Conservation (phyloP, 1,140 invertebrate species). For the Thereuonema tuberculata region DNA sequence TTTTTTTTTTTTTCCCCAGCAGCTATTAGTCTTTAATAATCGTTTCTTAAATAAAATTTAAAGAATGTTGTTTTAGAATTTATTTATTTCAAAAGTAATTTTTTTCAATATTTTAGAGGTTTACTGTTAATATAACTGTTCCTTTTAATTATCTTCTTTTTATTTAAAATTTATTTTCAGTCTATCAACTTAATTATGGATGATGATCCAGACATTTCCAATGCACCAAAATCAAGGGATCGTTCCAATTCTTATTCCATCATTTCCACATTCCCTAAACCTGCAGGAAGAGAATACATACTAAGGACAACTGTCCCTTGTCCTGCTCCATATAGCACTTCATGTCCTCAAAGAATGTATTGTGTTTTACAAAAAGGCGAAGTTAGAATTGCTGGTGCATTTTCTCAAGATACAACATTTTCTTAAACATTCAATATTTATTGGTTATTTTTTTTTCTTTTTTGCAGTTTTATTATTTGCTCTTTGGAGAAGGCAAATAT, state of each 20-base stretch:
- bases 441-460: no score
- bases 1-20: constrained; percentile 1
- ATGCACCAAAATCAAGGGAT: background rate
- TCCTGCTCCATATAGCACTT: constrained; percentile 44
- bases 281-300: constrained; percentile 50
- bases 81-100: background rate
- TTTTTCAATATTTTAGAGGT: background rate
- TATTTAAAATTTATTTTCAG: constrained; percentile 1
- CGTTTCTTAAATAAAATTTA: no score
- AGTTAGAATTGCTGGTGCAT: constrained; percentile 51
- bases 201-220: background rate
- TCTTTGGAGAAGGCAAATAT: no score
- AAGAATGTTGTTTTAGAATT: no score
- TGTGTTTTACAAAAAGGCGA: constrained; percentile 45
- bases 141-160: constrained; percentile 24
- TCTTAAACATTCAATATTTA: no score
- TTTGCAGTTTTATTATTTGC: no score
- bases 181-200: background rate
- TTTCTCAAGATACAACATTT: constrained; percentile 54
- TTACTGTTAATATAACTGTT: background rate
- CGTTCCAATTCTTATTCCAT: background rate
- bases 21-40: no score
- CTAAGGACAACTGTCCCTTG: constrained; percentile 43
- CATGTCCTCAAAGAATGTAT: constrained; percentile 49
- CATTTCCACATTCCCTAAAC: constrained; percentile 37